phyloP scores from a whole-genome alignment of 2,113 vertebrate genomes.

The Lichenostomus cassidix region DNA sequence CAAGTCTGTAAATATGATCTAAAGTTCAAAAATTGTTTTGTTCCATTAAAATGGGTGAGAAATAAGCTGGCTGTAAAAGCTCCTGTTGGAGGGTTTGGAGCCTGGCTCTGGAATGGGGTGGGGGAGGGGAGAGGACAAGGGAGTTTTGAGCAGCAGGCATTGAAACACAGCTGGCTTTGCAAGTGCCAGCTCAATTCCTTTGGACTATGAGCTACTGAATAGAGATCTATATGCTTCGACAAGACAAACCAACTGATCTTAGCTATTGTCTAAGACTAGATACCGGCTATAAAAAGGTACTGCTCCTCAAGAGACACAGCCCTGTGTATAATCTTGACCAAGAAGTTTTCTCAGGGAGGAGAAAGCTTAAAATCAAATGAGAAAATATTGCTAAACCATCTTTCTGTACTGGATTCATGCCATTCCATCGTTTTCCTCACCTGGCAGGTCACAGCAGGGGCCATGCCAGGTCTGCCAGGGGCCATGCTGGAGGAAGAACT shows the following conservation, averaged over 20 bases:
- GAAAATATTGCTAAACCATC: not conserved
- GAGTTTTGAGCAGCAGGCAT: not conserved
- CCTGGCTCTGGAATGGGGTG: not conserved
- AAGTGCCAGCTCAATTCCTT: not conserved
- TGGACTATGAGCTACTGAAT: not conserved
- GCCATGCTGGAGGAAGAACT: not conserved
- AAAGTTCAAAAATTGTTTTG: constrained; percentile 67
- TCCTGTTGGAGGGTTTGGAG: not conserved
- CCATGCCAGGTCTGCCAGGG: not conserved
- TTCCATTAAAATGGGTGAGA: constrained; percentile 55
- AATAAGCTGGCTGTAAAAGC: constrained; percentile 39
- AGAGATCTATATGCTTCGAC: not conserved
- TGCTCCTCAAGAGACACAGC: not conserved
- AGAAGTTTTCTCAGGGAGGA: not conserved
- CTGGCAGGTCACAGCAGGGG: not conserved
- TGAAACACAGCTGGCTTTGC: not conserved
- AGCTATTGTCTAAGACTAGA: not conserved
- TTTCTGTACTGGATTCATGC: not conserved
- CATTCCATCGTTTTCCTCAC: not conserved
- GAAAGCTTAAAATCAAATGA: not conserved
- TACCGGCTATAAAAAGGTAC: not conserved
- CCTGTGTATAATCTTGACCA: not conserved
- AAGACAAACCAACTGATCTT: not conserved
- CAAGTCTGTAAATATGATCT: constrained; percentile 56
- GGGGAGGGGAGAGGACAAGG: not conserved